Conservation (phyloP, 2,113 vertebrate genomes). For the Fukomys damarensis region DNA sequence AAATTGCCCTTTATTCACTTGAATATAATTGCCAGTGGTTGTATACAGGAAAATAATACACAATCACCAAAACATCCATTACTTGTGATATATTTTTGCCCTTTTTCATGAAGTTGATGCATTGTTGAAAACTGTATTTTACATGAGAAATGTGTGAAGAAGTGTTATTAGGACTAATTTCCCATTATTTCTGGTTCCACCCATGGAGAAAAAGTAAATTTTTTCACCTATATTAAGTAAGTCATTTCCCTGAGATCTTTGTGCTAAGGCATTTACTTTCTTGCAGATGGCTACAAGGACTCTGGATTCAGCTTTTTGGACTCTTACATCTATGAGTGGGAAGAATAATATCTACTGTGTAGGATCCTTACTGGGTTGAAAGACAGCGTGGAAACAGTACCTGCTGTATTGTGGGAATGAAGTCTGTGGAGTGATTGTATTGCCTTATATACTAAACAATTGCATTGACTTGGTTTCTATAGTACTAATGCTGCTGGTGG, state of each 20-base stretch:
- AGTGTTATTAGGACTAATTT: neutral
- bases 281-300: neutral
- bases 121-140: neutral
- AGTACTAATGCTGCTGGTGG: no score
- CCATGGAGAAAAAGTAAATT: neutral
- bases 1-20: neutral
- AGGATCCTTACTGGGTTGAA: neutral
- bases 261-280: neutral
- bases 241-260: neutral
- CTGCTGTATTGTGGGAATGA: neutral
- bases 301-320: neutral
- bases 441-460: no score
- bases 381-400: rapidly evolving
- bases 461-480: neutral
- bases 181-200: neutral
- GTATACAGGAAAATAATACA: neutral
- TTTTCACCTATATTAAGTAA: neutral
- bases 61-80: neutral
- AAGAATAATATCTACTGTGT: neutral
- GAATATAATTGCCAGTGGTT: neutral
- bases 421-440: no score
- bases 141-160: neutral
- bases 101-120: neutral
- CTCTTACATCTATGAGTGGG: neutral
- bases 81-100: neutral